Evolutionary conservation across 2,797 vertebrate species (phyloP), one percentile per base, ranked within the genome.

Genomic region (Malurus leucopterus): DNA sequence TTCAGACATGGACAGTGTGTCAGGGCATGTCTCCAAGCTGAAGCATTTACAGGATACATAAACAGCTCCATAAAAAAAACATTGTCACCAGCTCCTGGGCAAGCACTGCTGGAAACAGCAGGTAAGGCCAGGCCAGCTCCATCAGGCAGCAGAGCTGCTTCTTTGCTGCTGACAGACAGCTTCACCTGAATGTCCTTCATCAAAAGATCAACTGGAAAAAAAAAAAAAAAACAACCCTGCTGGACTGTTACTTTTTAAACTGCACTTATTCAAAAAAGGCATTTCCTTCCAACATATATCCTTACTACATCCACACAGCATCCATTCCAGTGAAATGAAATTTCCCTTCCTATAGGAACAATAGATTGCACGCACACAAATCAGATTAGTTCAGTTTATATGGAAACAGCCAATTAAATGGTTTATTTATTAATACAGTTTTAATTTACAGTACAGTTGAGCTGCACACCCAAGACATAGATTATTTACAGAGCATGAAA

Each of bases 331-430:
- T 12, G 17, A 21, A 78, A 67, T 36, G 4, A 26, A 26, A 62
- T 43, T 46, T 36, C 57, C 8, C 38, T 59, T 75, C 44, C n/a
- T 32, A 0, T 8, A 19, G 29, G 57, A 82, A 29, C 0, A 0
- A 43, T 0, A 41, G 29, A 51, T 14, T 20, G 21, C 43, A 49
- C 20, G 16, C 41, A n/a, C 32, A 24, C 16, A 58, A 4, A 46
- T 30, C 90, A 40, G 30, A 6, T 53, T 43, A 11, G 36, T 30
- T 76, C 47, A 13, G 59, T 67, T 47, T 29, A 47, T 50, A 36
- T 15, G 34, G 64, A 44, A 92, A 55, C 43, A 76, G 13, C 9
- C 21, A 76, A 38, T 68, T 15, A 15, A 1, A 3, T 5, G 5
- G 29, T 53, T 54, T 18, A 79, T 57, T 76, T 65, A 54, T 47